Conservation (phyloP, 23 tunicate genomes). For the Halocynthia roretzi region DNA sequence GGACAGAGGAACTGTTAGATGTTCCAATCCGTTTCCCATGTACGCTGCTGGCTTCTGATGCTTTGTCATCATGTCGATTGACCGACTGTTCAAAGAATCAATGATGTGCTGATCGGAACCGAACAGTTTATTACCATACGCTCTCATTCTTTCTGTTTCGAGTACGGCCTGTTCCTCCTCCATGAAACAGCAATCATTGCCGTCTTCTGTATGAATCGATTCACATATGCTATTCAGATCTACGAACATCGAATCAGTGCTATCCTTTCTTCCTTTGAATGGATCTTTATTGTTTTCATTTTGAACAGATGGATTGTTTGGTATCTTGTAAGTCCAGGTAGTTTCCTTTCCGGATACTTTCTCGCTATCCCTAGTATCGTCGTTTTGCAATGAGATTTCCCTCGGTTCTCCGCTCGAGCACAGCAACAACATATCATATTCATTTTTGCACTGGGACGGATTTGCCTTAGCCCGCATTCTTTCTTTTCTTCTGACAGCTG, state of each 20-base stretch:
- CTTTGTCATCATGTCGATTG: neutral
- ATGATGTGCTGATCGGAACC: conserved; percentile 1
- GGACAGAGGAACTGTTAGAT: conserved; percentile 6
- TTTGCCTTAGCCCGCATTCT: no score
- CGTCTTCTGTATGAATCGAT: neutral
- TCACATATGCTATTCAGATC: conserved; percentile 26
- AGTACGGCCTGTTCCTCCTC: neutral
- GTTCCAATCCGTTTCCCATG: neutral
- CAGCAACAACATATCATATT: neutral
- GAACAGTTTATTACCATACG: neutral
- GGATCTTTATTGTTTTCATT: neutral
- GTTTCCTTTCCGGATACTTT: neutral
- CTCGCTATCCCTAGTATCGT: neutral
- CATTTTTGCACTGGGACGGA: no score
- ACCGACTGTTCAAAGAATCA: neutral
- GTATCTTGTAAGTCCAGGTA: neutral
- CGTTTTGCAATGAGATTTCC: neutral
- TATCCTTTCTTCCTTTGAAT: conserved; percentile 15
- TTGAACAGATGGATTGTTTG: no score
- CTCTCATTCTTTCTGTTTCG: neutral
- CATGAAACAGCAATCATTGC: neutral
- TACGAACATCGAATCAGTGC: conserved; percentile 52
- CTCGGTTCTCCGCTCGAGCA: conserved; percentile 24
- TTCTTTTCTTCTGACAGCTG: no score
- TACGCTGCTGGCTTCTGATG: neutral